phyloP scores from a whole-genome alignment of 2,888 invertebrate species.

The Rhagonycha lutea region DNA sequence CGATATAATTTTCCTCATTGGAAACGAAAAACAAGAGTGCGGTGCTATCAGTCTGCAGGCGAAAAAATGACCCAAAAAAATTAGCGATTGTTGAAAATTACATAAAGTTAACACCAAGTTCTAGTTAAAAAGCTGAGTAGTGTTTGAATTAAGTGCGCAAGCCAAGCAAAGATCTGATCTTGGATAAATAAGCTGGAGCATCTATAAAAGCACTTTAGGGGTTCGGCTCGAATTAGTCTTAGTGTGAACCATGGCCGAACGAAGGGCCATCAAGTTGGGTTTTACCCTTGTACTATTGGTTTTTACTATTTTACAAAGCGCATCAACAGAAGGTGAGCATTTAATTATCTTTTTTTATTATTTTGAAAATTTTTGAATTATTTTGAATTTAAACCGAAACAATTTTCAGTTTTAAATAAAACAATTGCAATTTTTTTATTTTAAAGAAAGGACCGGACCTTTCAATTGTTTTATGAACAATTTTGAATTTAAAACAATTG shows the following conservation, averaged over 20 bases:
- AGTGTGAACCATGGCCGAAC: conserved; percentile 44
- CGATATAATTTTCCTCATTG: not conserved
- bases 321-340: conserved; percentile 43
- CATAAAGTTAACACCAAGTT: not conserved
- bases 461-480: not conserved
- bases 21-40: too few relatives aligned
- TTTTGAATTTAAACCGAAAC: not conserved
- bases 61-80: not conserved
- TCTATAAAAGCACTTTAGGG: conserved; percentile 41
- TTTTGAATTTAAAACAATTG: not conserved
- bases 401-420: not conserved
- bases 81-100: not conserved
- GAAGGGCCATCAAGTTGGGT: conserved; percentile 42
- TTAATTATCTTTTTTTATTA: conserved; percentile 9
- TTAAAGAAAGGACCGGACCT: too few relatives aligned
- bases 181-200: conserved; percentile 24
- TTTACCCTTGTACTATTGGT: conserved; percentile 46
- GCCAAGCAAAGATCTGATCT: conserved; percentile 11
- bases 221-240: conserved; percentile 39
- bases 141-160: conserved; percentile 5
- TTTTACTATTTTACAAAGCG: conserved; percentile 37
- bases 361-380: not conserved
- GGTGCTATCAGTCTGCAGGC: not conserved
- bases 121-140: not conserved
- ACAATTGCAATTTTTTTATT: too few relatives aligned